phyloP scores from a whole-genome alignment of 2,888 invertebrate genomes.

The Conus canariensis region DNA sequence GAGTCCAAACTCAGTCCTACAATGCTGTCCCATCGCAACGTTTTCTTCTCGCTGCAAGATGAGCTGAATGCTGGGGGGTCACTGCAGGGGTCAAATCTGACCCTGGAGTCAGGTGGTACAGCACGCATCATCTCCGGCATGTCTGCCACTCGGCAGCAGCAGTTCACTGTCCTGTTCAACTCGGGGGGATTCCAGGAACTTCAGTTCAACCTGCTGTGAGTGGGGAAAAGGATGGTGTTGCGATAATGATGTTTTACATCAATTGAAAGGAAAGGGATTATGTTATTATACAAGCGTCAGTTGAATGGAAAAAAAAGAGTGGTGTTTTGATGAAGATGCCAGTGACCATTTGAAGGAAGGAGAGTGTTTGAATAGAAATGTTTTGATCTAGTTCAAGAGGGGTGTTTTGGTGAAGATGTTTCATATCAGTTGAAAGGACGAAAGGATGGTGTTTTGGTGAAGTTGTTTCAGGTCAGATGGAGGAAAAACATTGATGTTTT shows the following conservation, averaged over 20 bases:
- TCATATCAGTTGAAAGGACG: background rate
- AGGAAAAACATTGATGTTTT: no score
- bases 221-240: background rate
- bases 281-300: background rate
- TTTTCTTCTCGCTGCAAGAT: background rate
- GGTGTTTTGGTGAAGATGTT: background rate
- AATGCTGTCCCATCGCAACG: background rate
- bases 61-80: background rate
- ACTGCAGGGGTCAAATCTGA: background rate
- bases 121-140: background rate
- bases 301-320: no score
- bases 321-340: no score
- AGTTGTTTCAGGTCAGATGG: no score
- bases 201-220: background rate
- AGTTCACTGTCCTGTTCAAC: slow-evolving; percentile 14
- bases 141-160: no score
- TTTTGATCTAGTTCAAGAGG: background rate
- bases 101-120: background rate
- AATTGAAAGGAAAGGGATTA: background rate
- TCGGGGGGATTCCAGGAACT: background rate
- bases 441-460: no score
- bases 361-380: no score
- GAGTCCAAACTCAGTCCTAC: background rate
- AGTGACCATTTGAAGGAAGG: no score
- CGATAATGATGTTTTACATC: background rate